Base-by-base conservation (phyloP, 2,797 vertebrate species). In the Coreius guichenoti region DNA sequence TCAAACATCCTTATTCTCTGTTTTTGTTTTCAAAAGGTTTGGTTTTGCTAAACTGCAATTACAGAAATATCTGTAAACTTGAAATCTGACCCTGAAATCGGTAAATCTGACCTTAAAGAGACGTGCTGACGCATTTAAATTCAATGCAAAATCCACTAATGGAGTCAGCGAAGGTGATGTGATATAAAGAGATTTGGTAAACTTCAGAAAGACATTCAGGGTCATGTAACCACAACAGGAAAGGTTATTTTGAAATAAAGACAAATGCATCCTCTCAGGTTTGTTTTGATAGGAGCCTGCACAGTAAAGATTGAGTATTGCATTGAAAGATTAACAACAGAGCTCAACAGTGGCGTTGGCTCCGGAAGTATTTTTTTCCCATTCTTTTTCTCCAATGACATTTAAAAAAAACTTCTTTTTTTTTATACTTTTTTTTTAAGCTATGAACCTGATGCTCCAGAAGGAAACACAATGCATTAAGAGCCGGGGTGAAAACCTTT, bases 51-150 rank as follows among this genome's bases (percentile, higher is more conserved):
- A 78, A 17, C 43, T 80, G 61, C 43, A 67, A 67, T 80, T 49
- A 45, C 26, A 67, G 26, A 67, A 80, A 80, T 80, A 80, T 80
- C 58, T 81, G 56, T 45, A 79, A 65, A 80, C 61, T 65, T 65
- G 58, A 80, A 65, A 78, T 78, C 49, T 36, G 31, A 69, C 47
- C 14, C 16, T 26, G 54, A 78, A 58, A 54, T 56, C 23, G 7
- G 51, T 31, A 54, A 49, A 54, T 39, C 79, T 58, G 68, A 72
- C 68, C 80, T n/a, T 72, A 26, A 72, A 82, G 12, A 26, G 51
- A 49, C 11, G 0, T 54, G 70, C 56, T 47, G 54, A 83, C 7
- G 1, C 26, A 31, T 74, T 61, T 45, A 73, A 63, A 83, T 75
- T 33, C 43, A 63, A 63, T 65, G 70, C 39, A 75, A 45, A 75